Evolutionary conservation across 2,888 invertebrate species (phyloP).

Genomic region (Dasypogon diadema): DNA sequence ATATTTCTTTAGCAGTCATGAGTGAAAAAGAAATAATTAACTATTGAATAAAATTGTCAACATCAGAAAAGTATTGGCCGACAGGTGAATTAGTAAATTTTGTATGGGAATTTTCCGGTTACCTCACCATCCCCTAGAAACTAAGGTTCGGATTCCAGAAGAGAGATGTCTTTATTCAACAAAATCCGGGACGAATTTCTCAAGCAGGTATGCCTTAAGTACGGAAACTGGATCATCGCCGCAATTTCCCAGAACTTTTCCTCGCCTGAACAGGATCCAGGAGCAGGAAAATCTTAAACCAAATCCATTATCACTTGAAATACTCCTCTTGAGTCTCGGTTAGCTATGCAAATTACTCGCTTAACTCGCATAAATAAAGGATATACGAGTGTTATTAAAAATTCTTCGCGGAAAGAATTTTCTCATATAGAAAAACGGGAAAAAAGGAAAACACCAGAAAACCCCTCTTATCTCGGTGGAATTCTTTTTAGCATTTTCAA

Average conservation of each 20-base stretch:
- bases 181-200: not conserved
- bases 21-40: no score
- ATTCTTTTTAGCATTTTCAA: constrained; percentile 19
- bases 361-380: not conserved
- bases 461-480: not conserved
- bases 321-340: no score
- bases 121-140: not conserved
- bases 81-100: not conserved
- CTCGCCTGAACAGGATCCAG: not conserved
- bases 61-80: no score
- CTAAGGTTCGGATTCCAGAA: no score
- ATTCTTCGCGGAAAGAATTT: constrained; percentile 15
- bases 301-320: not conserved
- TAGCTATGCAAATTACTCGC: constrained; percentile 1
- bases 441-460: no score
- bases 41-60: no score
- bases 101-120: not conserved
- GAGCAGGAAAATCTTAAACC: not conserved
- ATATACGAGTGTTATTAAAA: constrained; percentile 13
- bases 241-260: not conserved
- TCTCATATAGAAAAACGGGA: constrained; percentile 6
- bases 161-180: no score
- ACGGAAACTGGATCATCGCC: not conserved
- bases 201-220: not conserved
- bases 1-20: no score